Evolutionary conservation across 2,888 invertebrate species (phyloP), one percentile per base, ranked within the genome.

Genomic region (Tenodera sinensis): DNA sequence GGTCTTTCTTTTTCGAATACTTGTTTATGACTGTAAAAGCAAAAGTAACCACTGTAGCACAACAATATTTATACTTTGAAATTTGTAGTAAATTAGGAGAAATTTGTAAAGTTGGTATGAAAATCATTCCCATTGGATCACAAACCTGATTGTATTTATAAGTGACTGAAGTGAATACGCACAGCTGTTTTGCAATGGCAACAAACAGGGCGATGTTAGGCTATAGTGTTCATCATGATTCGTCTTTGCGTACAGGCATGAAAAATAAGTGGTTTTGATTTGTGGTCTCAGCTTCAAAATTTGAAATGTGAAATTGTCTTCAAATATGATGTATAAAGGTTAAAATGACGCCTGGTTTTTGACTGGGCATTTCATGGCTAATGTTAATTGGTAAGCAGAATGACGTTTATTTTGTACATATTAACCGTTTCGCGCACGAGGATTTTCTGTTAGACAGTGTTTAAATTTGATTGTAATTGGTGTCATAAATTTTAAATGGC

Each of bases 291-390:
- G 25, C 30, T 88, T 25, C 14, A 30, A 84, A 27, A n/a, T 47
- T 42, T 83, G 28, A 88, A 83, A 54, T 54, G 27, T 88, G 25
- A 34, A 28, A n/a, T 42, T 4, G n/a, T 28, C 14, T 25, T 83
- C 7, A 71, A 83, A 89, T 28, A 87, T 86, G 88, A 28, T 88
- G 20, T 47, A 54, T 6, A 86, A 83, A 34, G 82, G 47, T 47
- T 89, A 87, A 71, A 88, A 89, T 90, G 90, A 90, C 89, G 89
- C 90, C 90, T 89, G 83, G 89, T 85, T 83, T 54, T 85, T 83
- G 83, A 89, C 89, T 89, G 89, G 90, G 89, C 90, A 83, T 89
- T 90, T 90, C 90, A 90, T 90, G 90, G 90, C 90, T 89, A 90
- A 87, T 87, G 87, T 90, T 90, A 90, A 90, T 89, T 90, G 90